A percentile compares a stretch with the other conserved stretches of the same genome.
These are phyloP conservation scores for Struthio camelus DNA, from an alignment of 2,113 vertebrate genomes.

Conservation along the genomic window DNA sequence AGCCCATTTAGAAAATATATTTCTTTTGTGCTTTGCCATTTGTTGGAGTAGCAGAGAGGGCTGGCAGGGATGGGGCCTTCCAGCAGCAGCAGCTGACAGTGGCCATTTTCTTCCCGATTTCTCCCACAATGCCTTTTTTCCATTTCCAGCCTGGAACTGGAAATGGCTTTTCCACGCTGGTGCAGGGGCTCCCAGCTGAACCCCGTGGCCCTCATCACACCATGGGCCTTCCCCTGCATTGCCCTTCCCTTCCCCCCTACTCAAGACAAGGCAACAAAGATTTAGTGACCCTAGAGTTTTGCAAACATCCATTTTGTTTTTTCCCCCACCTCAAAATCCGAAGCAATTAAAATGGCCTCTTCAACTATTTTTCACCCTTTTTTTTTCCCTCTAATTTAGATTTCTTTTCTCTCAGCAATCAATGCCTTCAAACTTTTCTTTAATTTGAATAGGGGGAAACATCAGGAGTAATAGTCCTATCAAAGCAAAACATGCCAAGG, in stretches of 20 bases:
- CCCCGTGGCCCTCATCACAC: neutral
- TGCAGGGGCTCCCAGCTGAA: neutral
- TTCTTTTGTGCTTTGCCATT: neutral
- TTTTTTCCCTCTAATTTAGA: neutral
- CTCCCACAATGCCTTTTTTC: neutral
- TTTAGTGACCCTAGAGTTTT: neutral
- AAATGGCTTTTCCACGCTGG: neutral
- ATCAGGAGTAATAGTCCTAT: neutral
- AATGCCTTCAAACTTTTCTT: neutral
- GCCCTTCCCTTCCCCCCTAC: neutral
- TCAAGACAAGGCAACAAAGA: neutral
- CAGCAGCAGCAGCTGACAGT: neutral
- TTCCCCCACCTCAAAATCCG: neutral
- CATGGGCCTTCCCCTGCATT: neutral
- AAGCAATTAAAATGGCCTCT: neutral
- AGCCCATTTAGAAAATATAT: conserved; percentile 8
- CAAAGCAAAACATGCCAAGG: fast-evolving
- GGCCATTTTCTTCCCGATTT: neutral
- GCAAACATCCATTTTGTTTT: neutral
- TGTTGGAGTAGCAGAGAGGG: neutral
- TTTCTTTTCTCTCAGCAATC: neutral
- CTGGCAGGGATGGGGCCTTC: neutral
- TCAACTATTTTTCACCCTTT: neutral
- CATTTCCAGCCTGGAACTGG: neutral
- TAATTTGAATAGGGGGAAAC: neutral